phyloP scores from a whole-genome alignment of 2,888 invertebrate species.

The Stenodera caucasica region DNA sequence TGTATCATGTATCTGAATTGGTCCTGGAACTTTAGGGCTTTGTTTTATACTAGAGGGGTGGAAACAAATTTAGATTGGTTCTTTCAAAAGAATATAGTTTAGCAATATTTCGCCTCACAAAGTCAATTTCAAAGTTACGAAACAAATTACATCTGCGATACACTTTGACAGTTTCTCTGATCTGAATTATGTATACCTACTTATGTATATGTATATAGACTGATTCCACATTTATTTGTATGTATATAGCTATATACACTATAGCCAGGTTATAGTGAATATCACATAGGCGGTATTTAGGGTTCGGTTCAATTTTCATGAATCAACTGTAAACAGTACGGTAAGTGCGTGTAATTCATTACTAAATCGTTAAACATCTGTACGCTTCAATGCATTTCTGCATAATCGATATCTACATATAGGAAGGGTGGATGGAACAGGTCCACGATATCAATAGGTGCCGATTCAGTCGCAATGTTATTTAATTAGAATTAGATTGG shows the following conservation, averaged over 20 bases:
- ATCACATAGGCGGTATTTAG: no score
- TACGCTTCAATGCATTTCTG: background rate
- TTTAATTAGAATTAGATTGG: background rate
- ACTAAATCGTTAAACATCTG: background rate
- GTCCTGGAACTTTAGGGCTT: slow-evolving; percentile 40
- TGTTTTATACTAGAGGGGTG: slow-evolving; percentile 42
- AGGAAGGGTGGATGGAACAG: background rate
- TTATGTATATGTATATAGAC: background rate
- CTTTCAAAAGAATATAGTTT: slow-evolving; percentile 47
- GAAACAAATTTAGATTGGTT: slow-evolving; percentile 48
- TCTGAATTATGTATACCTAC: background rate
- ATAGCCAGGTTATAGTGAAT: background rate
- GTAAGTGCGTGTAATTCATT: background rate
- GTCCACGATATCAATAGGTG: background rate
- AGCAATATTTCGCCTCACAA: slow-evolving; percentile 48
- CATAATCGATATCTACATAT: slow-evolving; percentile 1
- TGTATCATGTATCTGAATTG: slow-evolving; percentile 43
- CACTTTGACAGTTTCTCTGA: slow-evolving; percentile 46
- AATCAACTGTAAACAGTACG: background rate
- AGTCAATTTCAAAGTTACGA: slow-evolving; percentile 48
- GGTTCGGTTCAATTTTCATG: background rate
- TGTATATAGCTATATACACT: background rate
- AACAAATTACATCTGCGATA: slow-evolving; percentile 51
- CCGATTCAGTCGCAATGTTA: slow-evolving; percentile 1
- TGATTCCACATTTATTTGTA: background rate